A percentile compares a stretch with the other conserved stretches of the same genome.
phyloP scores from a whole-genome alignment of 2,888 invertebrate genomes.

The Stenolophus ochropezus region DNA sequence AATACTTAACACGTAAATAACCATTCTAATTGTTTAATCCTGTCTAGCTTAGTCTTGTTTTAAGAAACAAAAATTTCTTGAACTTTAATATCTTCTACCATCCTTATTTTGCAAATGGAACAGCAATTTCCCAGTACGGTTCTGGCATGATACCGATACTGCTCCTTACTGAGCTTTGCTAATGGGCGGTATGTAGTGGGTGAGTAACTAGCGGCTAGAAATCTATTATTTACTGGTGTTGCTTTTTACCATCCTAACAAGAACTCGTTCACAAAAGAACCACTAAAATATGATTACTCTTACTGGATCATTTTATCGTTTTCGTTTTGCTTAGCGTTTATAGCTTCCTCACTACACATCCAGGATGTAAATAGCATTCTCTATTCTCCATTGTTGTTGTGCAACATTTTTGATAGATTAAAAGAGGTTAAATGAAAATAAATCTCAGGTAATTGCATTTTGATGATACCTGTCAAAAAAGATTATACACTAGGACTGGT shows the following conservation, averaged over 20 bases:
- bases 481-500: slow-evolving; percentile 29
- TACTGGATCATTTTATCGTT: slow-evolving; percentile 8
- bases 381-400: slow-evolving; percentile 20
- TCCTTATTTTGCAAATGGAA: too few species aligned
- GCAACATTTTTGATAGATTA: slow-evolving; percentile 41
- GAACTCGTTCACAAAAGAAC: slow-evolving; percentile 43
- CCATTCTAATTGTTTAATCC: too few species aligned
- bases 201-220: slow-evolving; percentile 27
- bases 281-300: slow-evolving; percentile 19
- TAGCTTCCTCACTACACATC: slow-evolving; percentile 4
- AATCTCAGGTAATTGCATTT: slow-evolving; percentile 38
- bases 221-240: slow-evolving; percentile 20
- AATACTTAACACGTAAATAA: too few species aligned
- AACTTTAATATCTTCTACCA: too few species aligned
- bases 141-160: slow-evolving; percentile 12
- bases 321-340: slow-evolving; percentile 12
- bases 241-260: slow-evolving; percentile 47
- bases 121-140: background rate
- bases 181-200: slow-evolving; percentile 32
- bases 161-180: slow-evolving; percentile 14
- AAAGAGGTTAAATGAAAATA: slow-evolving; percentile 43
- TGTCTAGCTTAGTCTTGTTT: too few species aligned
- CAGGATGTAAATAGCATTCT: slow-evolving; percentile 37
- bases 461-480: slow-evolving; percentile 41
- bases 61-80: too few species aligned